phyloP scores from a whole-genome alignment of 2,797 vertebrate species.

The Ambastaia sidthimunki region DNA sequence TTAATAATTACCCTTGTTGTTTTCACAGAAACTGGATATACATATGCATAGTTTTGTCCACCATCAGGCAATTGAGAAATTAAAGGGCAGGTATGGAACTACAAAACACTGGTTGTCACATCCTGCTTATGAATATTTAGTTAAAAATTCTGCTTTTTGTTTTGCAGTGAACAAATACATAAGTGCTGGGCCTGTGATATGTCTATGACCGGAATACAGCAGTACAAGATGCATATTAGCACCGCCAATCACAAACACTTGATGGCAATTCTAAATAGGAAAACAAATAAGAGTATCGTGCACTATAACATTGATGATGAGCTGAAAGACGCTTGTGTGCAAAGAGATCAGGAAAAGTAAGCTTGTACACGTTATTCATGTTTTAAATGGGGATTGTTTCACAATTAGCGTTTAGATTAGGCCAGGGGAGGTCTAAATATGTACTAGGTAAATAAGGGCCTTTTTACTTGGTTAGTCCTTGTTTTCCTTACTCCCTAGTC shows the following conservation, averaged over 20 bases:
- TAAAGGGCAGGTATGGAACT: conserved; percentile 62
- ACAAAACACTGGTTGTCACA: neutral
- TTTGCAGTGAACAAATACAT: conserved; percentile 56
- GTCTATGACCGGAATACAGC: conserved; percentile 38
- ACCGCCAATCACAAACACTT: conserved; percentile 57
- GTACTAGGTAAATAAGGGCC: no score
- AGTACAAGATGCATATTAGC: conserved; percentile 66
- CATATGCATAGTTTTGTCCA: conserved; percentile 69
- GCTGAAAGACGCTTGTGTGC: conserved; percentile 16
- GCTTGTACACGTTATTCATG: neutral
- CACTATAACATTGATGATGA: conserved; percentile 29
- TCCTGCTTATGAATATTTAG: neutral
- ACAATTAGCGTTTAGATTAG: no score
- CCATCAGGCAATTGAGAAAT: conserved; percentile 64
- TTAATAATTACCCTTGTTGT: conserved; percentile 10
- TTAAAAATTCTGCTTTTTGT: neutral
- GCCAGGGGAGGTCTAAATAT: no score
- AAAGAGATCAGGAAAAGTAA: conserved; percentile 30
- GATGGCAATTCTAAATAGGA: conserved; percentile 44
- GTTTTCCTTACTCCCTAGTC: no score
- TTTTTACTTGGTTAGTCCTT: no score
- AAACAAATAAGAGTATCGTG: neutral
- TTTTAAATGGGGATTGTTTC: neutral
- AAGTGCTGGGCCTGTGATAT: conserved; percentile 68
- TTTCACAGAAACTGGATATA: conserved; percentile 56